Base-by-base conservation (phyloP, 1,140 invertebrate species). In the Mizuhopecten yessoensis region DNA sequence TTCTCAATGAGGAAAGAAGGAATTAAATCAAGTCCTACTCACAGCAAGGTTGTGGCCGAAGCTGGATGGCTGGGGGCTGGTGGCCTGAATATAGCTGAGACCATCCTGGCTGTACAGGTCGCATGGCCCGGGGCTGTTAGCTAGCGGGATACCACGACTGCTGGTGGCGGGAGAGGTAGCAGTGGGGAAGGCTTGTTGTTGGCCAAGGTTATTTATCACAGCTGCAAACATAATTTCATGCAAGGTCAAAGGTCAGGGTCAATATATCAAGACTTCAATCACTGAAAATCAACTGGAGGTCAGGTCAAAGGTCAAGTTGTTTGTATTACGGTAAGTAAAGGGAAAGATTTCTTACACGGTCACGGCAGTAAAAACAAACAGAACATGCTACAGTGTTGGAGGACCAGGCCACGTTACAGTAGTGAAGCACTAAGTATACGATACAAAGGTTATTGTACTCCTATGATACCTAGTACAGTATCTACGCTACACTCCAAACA, bases 191-290 rank as follows among this genome's bases (percentile, higher is more conserved):
- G 98, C 98, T 91, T 97, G 97, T 91, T 97, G 97, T 89, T 97
- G 96, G 98, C 95, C 96, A 97, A 99, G 99, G 97, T 99, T 99
- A 97, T 99, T 99, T 98, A 99, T 98, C 97, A 99, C 98, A 98
- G 98, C 92, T 89, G 93, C 91, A 88, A 92, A 39, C 87, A 93
- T 88, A 88, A 91, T n/a, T 86, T 87, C 34, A 88, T 87, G 23
- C 86, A 75, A 75, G 5, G 17, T 75, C 9, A 3, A 75, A 29
- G 57, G 57, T 75, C n/a, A 75, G 57, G 5, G 57, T 9, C 23
- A 29, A 75, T 29, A n/a, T 75, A 1, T 29, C n/a, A 1, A 75
- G 23, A 29, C n/a, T 29, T 1, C 1, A 75, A 75, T 29, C 17
- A 75, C 57, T 75, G 57, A 75, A 75, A 75, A 75, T 0, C n/a